Conservation (phyloP, 2,113 vertebrate species). For the Phrynocephalus versicolor region DNA sequence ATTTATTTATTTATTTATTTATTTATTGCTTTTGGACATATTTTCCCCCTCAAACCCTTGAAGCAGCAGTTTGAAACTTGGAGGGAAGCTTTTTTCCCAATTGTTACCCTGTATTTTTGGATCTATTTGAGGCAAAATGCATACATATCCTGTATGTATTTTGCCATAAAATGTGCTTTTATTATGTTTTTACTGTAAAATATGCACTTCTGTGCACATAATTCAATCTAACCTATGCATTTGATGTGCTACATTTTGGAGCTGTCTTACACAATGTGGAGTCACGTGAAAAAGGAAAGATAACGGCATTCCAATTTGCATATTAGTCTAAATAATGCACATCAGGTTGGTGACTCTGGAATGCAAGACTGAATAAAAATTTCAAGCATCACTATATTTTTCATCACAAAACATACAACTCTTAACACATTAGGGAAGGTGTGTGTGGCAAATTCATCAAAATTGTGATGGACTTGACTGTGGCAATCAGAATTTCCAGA, state of each 20-base stretch:
- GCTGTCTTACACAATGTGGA: background rate
- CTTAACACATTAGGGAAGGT: background rate
- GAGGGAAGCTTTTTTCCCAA: too few relatives aligned
- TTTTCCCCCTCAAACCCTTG: too few relatives aligned
- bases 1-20: too few relatives aligned
- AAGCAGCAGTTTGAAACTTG: too few relatives aligned
- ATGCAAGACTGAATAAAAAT: background rate
- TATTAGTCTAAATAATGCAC: background rate
- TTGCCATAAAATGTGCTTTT: too few relatives aligned
- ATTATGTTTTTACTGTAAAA: background rate
- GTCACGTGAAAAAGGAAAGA: background rate
- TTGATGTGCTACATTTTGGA: background rate
- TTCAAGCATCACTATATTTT: background rate
- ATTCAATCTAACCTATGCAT: background rate
- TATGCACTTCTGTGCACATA: background rate
- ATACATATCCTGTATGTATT: too few relatives aligned
- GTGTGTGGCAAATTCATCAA: background rate
- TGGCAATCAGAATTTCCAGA: background rate
- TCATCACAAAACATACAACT: background rate
- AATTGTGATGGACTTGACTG: background rate
- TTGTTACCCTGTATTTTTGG: too few relatives aligned
- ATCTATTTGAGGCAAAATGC: too few relatives aligned
- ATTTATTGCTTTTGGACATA: too few relatives aligned
- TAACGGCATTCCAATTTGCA: background rate
- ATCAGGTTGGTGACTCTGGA: background rate